Conservation (phyloP, 2,888 invertebrate species). For the Tigriopus californicus region DNA sequence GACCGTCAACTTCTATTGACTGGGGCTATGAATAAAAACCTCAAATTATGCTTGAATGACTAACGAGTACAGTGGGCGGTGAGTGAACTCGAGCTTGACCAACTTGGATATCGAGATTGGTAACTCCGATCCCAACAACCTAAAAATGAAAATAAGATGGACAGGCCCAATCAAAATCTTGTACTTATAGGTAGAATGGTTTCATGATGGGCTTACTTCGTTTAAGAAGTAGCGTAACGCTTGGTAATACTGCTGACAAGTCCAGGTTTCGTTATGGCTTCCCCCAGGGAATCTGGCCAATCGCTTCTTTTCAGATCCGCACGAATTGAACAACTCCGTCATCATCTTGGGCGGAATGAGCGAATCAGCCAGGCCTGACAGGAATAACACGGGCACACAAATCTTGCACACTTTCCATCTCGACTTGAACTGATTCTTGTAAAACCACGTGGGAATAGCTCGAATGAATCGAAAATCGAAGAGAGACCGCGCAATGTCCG, state of each 20-base stretch:
- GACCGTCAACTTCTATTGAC: too few relatives aligned
- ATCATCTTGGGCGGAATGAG: slow-evolving; percentile 83
- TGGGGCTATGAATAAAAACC: too few relatives aligned
- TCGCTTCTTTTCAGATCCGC: slow-evolving; percentile 54
- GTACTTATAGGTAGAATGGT: too few relatives aligned
- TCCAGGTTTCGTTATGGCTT: slow-evolving; percentile 90
- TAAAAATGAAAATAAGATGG: too few relatives aligned
- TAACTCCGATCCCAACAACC: too few relatives aligned
- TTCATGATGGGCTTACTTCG: too few relatives aligned
- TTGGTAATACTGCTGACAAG: slow-evolving; percentile 50
- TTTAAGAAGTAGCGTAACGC: slow-evolving; percentile 28
- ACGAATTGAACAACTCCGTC: slow-evolving; percentile 51
- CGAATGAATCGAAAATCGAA: slow-evolving; percentile 33
- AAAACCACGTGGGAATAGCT: slow-evolving; percentile 17
- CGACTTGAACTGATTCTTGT: slow-evolving; percentile 28
- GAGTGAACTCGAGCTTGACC: background rate
- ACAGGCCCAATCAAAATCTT: too few relatives aligned
- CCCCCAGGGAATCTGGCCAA: slow-evolving; percentile 58
- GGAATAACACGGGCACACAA: slow-evolving; percentile 57
- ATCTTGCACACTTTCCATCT: slow-evolving; percentile 49
- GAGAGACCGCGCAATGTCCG: slow-evolving; percentile 69
- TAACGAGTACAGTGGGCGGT: too few relatives aligned
- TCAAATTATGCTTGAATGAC: too few relatives aligned
- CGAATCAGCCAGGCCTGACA: slow-evolving; percentile 68
- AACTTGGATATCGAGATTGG: background rate